These are phyloP conservation scores for Psilopsiagon aymara DNA, from an alignment of 2,113 vertebrate species.

Conservation along the genomic window DNA sequence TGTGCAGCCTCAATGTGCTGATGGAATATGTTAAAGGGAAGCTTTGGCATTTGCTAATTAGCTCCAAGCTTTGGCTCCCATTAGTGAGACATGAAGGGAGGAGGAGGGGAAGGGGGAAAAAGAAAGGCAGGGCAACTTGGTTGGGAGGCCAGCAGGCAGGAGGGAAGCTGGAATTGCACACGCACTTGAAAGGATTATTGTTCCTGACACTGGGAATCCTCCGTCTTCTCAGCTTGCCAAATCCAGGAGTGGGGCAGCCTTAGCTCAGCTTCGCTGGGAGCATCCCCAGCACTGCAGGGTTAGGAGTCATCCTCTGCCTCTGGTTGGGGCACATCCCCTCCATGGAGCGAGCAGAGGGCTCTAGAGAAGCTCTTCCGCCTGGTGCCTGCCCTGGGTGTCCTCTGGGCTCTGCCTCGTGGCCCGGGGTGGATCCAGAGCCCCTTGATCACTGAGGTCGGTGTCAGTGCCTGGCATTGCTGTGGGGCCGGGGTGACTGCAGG, in stretches of 20 bases:
- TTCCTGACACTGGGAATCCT: slow-evolving; percentile 30
- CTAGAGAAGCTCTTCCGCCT: background rate
- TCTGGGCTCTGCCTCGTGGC: background rate
- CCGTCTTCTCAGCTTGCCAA: background rate
- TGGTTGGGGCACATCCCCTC: background rate
- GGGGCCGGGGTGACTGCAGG: background rate
- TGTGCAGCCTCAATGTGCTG: background rate
- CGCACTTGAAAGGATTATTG: slow-evolving; percentile 13
- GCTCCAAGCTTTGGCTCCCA: slow-evolving; percentile 47
- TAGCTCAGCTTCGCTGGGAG: background rate
- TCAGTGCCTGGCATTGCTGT: background rate
- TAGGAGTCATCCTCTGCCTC: background rate
- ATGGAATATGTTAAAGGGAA: slow-evolving; percentile 33
- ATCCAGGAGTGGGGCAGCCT: background rate
- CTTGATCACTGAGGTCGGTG: background rate
- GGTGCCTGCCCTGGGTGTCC: fast-evolving
- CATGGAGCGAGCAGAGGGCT: background rate
- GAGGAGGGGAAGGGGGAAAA: background rate
- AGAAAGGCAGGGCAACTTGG: background rate
- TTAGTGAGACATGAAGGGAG: background rate
- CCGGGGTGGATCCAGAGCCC: background rate
- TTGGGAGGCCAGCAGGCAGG: slow-evolving; percentile 21
- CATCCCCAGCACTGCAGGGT: background rate
- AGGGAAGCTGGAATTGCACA: background rate
- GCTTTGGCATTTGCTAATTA: slow-evolving; percentile 6